Base-by-base conservation (phyloP, 2,797 vertebrate genomes). In the Emys orbicularis region DNA sequence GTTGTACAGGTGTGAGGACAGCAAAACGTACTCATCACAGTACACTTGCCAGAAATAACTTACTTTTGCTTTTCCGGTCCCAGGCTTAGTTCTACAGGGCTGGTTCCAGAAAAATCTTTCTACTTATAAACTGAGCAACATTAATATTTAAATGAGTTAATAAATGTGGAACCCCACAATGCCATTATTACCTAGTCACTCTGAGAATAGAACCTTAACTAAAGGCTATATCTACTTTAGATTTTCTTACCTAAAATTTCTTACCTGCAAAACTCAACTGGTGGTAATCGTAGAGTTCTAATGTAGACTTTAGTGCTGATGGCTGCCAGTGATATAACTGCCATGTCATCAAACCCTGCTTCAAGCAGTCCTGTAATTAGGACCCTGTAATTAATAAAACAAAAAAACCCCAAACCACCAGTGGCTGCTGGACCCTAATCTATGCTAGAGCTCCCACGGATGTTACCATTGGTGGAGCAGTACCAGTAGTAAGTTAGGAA, bases 381-480 rank as follows among this genome's bases (percentile, higher is more conserved):
- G n/a, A 72, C 21, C 23, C 37, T 34, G 31, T 61, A 61, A 34
- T 61, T 65, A n/a, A n/a, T 37, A 23, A 72, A 72, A 19, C n/a
- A 37, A 23, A 72, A 37, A 19, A 72, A 23, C 5, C 3, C 37
- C n/a, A 72, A 86, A 25, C 79, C 0, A 12, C 31, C 50, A 1
- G 3, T 68, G 23, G 25, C 65, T 59, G 54, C 11, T 86, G 8
- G 1, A 52, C 88, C 86, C 18, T 72, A 37, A 37, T 53, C 6
- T 44, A 2, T 90, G 27, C 0, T 21, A 5, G 44, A 4, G 9
- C 87, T 77, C 34, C 5, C 83, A 11, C 1, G 7, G 1, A 4
- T 91, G 12, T 31, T 74, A 23, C 81, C 53, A 7, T 21, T 72
- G 59, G 7, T 81, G 79, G 76, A 50, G 8, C 11, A 47, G 1